A percentile compares a stretch with the other conserved stretches of the same genome.
phyloP scores from a whole-genome alignment of 2,888 invertebrate genomes.

The Gari tellinella region DNA sequence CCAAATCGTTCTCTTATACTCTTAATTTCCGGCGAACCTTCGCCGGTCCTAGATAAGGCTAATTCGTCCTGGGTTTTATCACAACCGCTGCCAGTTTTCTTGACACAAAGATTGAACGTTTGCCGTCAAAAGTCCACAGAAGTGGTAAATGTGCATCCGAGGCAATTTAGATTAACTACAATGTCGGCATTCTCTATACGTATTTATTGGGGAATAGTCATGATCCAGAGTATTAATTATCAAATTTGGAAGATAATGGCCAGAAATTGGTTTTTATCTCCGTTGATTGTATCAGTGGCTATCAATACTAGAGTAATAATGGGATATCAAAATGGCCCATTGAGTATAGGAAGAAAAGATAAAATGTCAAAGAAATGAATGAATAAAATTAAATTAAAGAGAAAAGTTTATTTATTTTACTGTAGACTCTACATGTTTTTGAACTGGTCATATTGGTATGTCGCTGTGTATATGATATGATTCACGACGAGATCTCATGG shows the following conservation, averaged over 20 bases:
- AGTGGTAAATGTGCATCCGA: slow-evolving; percentile 16
- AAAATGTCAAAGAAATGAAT: too few species aligned
- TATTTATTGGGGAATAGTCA: slow-evolving; percentile 2
- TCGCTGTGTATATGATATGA: too few species aligned
- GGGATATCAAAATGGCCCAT: too few species aligned
- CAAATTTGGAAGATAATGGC: slow-evolving; percentile 26
- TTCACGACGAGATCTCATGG: too few species aligned
- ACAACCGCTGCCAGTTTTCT: slow-evolving; percentile 22
- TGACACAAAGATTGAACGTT: slow-evolving; percentile 48
- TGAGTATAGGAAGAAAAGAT: too few species aligned
- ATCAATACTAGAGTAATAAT: too few species aligned
- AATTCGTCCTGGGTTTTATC: slow-evolving; percentile 25
- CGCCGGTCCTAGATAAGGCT: slow-evolving; percentile 35
- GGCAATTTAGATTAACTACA: background rate
- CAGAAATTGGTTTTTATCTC: slow-evolving; percentile 2
- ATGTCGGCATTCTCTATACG: too few species aligned
- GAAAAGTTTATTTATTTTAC: too few species aligned
- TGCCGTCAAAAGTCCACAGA: slow-evolving; percentile 20
- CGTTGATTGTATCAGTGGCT: too few species aligned
- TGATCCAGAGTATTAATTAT: slow-evolving; percentile 24
- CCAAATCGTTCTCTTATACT: slow-evolving; percentile 48
- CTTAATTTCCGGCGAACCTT: slow-evolving; percentile 59
- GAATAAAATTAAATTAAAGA: too few species aligned
- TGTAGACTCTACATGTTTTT: too few species aligned
- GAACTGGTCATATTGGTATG: too few species aligned